Conservation (phyloP, 2,797 vertebrate genomes). For the Todus mexicanus region DNA sequence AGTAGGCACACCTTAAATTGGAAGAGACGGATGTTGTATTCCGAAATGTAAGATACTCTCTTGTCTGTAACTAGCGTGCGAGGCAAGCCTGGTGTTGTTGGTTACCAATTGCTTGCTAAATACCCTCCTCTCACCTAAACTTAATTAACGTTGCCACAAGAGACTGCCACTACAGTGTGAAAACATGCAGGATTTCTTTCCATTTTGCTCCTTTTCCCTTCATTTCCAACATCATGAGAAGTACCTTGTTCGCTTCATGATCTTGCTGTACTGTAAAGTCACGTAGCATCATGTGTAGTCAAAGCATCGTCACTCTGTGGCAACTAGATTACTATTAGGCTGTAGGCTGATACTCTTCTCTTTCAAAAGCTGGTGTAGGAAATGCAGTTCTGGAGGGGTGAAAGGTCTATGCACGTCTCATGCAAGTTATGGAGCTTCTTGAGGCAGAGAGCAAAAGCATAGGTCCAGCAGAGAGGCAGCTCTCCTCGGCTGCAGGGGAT, state of each 20-base stretch:
- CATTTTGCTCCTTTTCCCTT: background rate
- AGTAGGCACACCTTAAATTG: constrained; percentile 59
- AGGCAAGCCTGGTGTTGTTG: constrained; percentile 2
- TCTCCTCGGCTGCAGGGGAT: background rate
- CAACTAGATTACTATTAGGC: background rate
- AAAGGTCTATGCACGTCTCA: background rate
- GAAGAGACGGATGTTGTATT: constrained; percentile 26
- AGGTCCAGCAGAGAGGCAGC: background rate
- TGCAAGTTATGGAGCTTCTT: background rate
- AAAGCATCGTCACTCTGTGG: background rate
- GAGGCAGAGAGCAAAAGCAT: background rate
- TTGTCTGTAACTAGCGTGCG: background rate
- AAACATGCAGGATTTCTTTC: constrained; percentile 3
- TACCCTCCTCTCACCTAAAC: constrained; percentile 20
- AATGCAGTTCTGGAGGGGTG: background rate
- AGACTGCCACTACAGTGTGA: constrained; percentile 24
- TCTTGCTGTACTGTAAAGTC: background rate
- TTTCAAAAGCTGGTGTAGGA: background rate
- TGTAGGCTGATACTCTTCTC: background rate
- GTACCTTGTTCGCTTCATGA: background rate
- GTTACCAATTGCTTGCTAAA: constrained; percentile 17
- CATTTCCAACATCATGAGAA: background rate
- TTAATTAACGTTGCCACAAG: background rate
- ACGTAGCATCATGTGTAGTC: background rate
- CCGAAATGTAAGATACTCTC: constrained; percentile 8